phyloP scores from a whole-genome alignment of 2,113 vertebrate genomes.

The Pogonocichla stellata region DNA sequence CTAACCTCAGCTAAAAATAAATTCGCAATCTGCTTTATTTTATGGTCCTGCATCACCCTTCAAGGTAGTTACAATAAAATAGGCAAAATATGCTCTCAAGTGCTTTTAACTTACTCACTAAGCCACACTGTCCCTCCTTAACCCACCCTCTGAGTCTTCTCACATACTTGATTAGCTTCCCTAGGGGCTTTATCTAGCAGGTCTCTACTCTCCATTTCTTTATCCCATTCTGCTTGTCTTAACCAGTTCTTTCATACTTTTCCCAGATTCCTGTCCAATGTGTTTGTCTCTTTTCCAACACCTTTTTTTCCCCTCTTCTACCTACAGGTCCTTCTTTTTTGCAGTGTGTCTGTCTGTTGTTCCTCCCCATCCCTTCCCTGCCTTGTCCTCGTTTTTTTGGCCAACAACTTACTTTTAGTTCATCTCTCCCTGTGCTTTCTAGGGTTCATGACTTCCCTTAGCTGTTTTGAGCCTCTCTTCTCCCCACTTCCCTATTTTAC shows the following conservation, averaged over 20 bases:
- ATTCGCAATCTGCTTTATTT: not conserved
- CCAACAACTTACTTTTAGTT: not conserved
- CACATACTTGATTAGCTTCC: not conserved
- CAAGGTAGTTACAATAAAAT: not conserved
- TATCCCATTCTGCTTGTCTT: not conserved
- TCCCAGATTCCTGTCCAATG: not conserved
- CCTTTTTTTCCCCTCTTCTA: not conserved
- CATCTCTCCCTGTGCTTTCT: not conserved
- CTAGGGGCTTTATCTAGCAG: not conserved
- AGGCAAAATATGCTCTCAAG: not conserved
- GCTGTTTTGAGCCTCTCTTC: not conserved
- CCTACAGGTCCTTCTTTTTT: not conserved
- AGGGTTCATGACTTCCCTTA: not conserved
- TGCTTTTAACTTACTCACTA: not conserved
- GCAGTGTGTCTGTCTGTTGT: not conserved
- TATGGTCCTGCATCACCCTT: not conserved
- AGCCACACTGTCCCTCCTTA: not conserved
- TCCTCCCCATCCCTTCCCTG: accelerated
- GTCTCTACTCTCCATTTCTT: not conserved
- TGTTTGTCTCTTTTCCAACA: not conserved
- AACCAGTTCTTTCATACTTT: not conserved
- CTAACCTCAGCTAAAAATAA: conserved; percentile 21
- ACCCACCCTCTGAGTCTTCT: not conserved
- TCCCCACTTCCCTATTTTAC: not conserved
- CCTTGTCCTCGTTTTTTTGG: not conserved